Conservation (phyloP, 2,797 vertebrate genomes). For the Anabas testudineus region DNA sequence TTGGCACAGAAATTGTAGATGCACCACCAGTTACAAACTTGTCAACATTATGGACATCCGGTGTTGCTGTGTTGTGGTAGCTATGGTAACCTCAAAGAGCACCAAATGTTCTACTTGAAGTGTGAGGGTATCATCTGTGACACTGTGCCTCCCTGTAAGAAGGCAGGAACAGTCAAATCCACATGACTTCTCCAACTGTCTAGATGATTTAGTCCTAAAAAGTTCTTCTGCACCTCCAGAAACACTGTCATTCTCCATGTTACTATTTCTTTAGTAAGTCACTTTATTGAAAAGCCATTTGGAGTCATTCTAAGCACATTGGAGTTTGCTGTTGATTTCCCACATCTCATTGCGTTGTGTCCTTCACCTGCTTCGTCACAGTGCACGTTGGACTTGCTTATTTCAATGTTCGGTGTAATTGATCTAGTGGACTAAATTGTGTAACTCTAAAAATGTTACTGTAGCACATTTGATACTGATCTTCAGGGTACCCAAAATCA, state of each 20-base stretch:
- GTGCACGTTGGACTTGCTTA: no score
- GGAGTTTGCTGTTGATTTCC: no score
- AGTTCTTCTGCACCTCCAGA: background rate
- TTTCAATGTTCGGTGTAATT: no score
- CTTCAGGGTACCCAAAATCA: background rate
- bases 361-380: background rate
- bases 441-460: no score
- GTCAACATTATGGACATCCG: conserved; percentile 82
- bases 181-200: conserved; percentile 46
- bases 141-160: conserved; percentile 46
- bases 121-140: conserved; percentile 80
- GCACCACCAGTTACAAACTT: conserved; percentile 62
- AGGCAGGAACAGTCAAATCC: conserved; percentile 46
- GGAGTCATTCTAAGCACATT: no score
- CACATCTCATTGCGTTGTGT: background rate
- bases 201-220: conserved; percentile 16
- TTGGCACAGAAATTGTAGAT: conserved; percentile 62
- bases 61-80: conserved; percentile 80
- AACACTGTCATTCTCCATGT: background rate
- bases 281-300: no score
- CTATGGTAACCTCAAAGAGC: conserved; percentile 85
- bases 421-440: no score
- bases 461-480: background rate
- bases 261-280: no score
- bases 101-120: conserved; percentile 81